Conservation (phyloP, 1,140 invertebrate species). For the Spodoptera litura region DNA sequence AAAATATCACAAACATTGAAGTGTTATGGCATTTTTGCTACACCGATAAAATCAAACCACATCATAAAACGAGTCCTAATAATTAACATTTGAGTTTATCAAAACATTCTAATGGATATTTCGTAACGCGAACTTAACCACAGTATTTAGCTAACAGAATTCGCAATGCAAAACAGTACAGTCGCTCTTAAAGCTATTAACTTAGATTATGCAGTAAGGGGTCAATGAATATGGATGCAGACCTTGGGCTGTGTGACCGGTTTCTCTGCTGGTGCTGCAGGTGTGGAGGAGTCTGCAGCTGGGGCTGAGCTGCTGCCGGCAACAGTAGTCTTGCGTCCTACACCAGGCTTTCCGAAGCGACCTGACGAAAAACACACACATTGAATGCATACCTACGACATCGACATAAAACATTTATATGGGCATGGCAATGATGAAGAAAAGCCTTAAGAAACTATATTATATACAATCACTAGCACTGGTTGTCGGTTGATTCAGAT, state of each 20-base stretch:
- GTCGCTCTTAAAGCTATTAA: conserved; percentile 32
- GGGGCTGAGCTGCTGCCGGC: conserved; percentile 47
- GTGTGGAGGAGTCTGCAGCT: conserved; percentile 55
- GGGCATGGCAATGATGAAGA: no score
- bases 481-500: background rate
- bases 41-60: no score
- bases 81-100: conserved; percentile 18
- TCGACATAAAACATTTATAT: no score
- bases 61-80: conserved; percentile 14
- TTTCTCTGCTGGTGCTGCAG: conserved; percentile 69
- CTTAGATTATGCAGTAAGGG: conserved; percentile 20
- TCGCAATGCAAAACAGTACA: conserved; percentile 46
- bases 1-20: background rate
- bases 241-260: conserved; percentile 74
- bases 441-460: no score
- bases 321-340: conserved; percentile 68
- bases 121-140: conserved; percentile 12
- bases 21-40: no score
- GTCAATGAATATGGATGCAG: conserved; percentile 42
- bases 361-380: conserved; percentile 68
- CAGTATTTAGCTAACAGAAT: conserved; percentile 32
- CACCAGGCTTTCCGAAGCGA: conserved; percentile 76
- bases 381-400: conserved; percentile 46
- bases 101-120: conserved; percentile 24
- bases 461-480: background rate